phyloP scores from a whole-genome alignment of 2,888 invertebrate species.

The Gasteruption jaculator region DNA sequence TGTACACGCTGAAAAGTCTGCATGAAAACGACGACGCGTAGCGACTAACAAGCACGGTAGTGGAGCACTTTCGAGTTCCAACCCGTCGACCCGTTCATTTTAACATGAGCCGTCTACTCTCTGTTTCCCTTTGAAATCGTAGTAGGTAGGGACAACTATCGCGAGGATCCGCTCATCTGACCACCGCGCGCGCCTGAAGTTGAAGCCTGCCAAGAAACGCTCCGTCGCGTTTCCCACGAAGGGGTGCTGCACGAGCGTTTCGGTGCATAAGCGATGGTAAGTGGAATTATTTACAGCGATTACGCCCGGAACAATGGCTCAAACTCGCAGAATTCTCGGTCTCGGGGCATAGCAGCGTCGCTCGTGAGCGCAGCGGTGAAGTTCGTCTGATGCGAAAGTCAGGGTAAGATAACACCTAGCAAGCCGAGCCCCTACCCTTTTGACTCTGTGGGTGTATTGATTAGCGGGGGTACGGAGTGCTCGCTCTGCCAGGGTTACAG shows the following conservation, averaged over 20 bases:
- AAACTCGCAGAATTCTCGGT: too few species aligned
- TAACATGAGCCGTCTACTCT: too few species aligned
- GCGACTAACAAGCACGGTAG: too few species aligned
- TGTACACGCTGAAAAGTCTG: slow-evolving; percentile 23
- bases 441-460: slow-evolving; percentile 36
- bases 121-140: too few species aligned
- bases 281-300: slow-evolving; percentile 17
- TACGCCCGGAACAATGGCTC: too few species aligned
- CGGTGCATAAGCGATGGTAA: too few species aligned
- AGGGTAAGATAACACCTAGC: slow-evolving; percentile 35
- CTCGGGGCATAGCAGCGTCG: slow-evolving; percentile 5
- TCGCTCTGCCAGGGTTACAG: slow-evolving; percentile 24
- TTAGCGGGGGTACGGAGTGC: slow-evolving; percentile 32
- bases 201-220: slow-evolving; percentile 11
- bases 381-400: slow-evolving; percentile 15
- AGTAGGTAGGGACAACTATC: too few species aligned
- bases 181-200: too few species aligned
- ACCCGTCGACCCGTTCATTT: too few species aligned
- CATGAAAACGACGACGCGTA: slow-evolving; percentile 25
- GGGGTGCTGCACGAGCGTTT: slow-evolving; percentile 5
- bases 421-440: too few species aligned
- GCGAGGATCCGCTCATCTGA: too few species aligned
- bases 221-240: slow-evolving; percentile 13
- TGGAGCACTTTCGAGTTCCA: slow-evolving; percentile 24
- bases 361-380: slow-evolving; percentile 13